Conservation (phyloP, 2,888 invertebrate species). For the Leucophora obtusa region DNA sequence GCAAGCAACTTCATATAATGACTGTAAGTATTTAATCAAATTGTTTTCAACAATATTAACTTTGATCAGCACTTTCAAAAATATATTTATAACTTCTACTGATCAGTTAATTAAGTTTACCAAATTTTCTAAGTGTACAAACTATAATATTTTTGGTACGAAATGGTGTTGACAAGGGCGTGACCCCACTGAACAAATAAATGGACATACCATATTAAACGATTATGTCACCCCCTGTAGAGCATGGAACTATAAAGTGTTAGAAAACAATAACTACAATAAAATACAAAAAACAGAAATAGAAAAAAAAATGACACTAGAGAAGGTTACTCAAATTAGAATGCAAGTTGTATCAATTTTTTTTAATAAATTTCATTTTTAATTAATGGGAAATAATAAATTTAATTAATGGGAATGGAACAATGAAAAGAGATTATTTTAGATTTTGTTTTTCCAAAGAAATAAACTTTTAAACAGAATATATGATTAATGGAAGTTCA, state of each 20-base stretch:
- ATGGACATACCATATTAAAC: not conserved
- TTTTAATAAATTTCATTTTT: conserved; percentile 16
- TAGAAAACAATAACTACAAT: not conserved
- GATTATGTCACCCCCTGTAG: conserved; percentile 34
- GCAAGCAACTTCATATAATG: too few species aligned
- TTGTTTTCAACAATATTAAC: too few species aligned
- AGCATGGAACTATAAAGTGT: not conserved
- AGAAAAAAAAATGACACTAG: not conserved
- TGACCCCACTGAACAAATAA: conserved; percentile 46
- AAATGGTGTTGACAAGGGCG: conserved; percentile 47
- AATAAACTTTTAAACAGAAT: not conserved
- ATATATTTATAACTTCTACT: too few species aligned
- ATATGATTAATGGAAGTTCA: not conserved
- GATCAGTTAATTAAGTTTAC: not conserved
- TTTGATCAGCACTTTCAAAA: too few species aligned
- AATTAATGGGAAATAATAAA: conserved; percentile 17
- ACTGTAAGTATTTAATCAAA: too few species aligned
- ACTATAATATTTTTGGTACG: not conserved
- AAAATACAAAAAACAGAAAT: not conserved
- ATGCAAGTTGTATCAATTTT: conserved; percentile 8
- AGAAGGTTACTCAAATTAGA: conserved; percentile 4
- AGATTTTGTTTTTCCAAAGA: not conserved
- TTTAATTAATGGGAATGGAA: conserved; percentile 11
- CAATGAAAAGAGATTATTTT: not conserved
- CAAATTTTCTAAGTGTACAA: not conserved